These are phyloP conservation scores for Achatina immaculata DNA, from an alignment of 1,140 invertebrate species.

Conservation along the genomic window DNA sequence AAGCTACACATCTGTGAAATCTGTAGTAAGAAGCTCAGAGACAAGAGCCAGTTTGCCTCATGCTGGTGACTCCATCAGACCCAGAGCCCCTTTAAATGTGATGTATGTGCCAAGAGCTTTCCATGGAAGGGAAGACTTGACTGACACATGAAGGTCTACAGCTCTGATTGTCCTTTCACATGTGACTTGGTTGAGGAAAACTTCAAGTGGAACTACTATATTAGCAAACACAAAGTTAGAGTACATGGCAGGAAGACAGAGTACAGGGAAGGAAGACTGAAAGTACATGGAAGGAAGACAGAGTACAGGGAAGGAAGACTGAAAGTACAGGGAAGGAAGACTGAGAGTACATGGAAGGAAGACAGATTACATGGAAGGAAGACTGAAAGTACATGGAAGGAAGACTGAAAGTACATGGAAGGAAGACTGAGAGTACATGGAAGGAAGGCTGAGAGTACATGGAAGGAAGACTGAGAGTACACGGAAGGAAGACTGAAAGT, in stretches of 20 bases:
- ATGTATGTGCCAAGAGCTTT: constrained; percentile 33
- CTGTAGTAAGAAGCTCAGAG: constrained; percentile 91
- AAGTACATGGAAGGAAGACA: neutral
- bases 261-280: too few species aligned
- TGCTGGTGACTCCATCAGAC: constrained; percentile 68
- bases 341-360: too few species aligned
- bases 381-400: too few species aligned
- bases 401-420: too few species aligned
- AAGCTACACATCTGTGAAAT: constrained; percentile 98
- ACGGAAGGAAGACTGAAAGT: too few species aligned
- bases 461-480: too few species aligned
- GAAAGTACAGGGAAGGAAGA: too few species aligned
- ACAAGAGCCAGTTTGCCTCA: constrained; percentile 52
- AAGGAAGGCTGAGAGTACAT: too few species aligned
- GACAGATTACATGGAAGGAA: too few species aligned
- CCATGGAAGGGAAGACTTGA: constrained; percentile 21
- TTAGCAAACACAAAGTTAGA: constrained; percentile 21
- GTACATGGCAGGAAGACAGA: neutral
- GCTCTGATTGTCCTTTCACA: constrained; percentile 22
- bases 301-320: too few species aligned
- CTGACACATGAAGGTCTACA: constrained; percentile 23
- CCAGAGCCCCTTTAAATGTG: constrained; percentile 52
- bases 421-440: too few species aligned
- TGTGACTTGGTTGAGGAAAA: constrained; percentile 22
- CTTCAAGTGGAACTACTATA: constrained; percentile 13